Evolutionary conservation across 2,888 invertebrate species (phyloP).

Genomic region (Aphidius colemani): DNA sequence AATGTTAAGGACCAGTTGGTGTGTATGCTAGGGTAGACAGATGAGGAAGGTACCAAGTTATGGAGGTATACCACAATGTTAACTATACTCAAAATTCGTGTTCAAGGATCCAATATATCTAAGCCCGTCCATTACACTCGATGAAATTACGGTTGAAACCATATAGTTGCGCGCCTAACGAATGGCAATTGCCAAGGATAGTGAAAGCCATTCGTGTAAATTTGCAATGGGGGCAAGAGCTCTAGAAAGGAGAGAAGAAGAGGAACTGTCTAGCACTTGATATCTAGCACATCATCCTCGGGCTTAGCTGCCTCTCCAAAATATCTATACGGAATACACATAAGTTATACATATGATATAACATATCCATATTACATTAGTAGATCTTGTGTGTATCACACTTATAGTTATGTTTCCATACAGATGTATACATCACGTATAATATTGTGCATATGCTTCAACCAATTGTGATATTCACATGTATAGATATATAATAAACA

Average conservation of each 20-base stretch:
- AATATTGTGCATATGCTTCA: no score
- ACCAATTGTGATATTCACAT: not conserved
- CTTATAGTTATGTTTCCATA: no score
- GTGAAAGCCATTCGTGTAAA: constrained; percentile 38
- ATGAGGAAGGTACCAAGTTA: not conserved
- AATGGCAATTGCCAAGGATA: constrained; percentile 42
- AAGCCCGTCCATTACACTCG: constrained; percentile 25
- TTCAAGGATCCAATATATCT: constrained; percentile 38
- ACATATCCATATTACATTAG: no score
- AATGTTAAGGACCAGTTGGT: no score
- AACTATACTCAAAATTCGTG: constrained; percentile 38
- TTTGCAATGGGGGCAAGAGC: not conserved
- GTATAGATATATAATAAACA: not conserved
- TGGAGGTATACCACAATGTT: constrained; percentile 18
- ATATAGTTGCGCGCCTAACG: not conserved
- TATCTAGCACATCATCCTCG: constrained; percentile 16
- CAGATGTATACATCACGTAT: no score
- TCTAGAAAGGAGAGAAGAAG: no score
- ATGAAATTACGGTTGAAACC: constrained; percentile 12
- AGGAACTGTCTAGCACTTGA: not conserved
- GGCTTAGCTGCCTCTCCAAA: not conserved
- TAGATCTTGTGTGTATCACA: no score
- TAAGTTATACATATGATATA: no score
- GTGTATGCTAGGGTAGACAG: no score
- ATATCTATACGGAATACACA: no score